Evolutionary conservation across 2,113 vertebrate genomes (phyloP).

Genomic region (Lophura nycthemera): DNA sequence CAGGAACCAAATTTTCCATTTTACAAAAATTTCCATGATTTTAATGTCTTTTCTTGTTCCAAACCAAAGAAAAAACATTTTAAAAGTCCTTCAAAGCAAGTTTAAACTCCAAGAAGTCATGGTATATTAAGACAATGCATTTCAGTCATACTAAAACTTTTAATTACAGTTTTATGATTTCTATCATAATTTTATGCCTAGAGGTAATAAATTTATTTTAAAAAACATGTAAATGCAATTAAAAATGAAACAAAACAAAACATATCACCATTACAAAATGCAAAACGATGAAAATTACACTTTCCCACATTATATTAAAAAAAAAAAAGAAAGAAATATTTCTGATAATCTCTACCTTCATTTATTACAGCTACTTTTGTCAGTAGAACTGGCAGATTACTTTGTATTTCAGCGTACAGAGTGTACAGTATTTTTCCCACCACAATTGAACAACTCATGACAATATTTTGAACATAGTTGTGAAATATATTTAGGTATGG

Average conservation of each 20-base stretch:
- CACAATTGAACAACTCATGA: background rate
- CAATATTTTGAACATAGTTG: background rate
- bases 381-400: background rate
- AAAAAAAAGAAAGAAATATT: background rate
- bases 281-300: background rate
- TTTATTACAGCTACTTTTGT: background rate
- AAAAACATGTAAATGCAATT: background rate
- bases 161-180: background rate
- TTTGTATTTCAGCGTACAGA: background rate
- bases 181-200: background rate
- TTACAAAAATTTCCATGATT: background rate
- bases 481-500: background rate
- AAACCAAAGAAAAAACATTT: background rate
- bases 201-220: background rate
- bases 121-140: background rate
- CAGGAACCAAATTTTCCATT: background rate
- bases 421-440: background rate
- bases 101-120: rapidly evolving
- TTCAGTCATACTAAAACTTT: background rate
- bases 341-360: background rate
- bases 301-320: background rate
- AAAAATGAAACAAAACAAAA: background rate
- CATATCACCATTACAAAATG: background rate
- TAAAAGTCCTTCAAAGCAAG: background rate
- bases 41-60: background rate